Percentiles rank a stretch among this genome's conserved stretches.
Conservation (phyloP, 1,140 invertebrate species). For the Onthophagus taurus region DNA sequence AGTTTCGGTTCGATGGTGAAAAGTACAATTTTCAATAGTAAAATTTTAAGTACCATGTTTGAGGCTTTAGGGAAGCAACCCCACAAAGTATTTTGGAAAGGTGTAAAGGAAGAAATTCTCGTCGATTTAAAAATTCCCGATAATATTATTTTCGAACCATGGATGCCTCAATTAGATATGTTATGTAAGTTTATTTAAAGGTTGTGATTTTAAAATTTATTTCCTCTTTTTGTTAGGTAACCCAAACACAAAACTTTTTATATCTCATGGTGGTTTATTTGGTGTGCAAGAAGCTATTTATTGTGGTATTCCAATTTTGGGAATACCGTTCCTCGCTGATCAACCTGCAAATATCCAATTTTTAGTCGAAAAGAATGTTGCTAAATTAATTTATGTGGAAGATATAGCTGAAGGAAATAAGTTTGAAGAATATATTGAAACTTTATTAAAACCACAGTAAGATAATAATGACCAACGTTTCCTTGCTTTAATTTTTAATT, state of each 20-base stretch:
- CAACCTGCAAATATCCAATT: slow-evolving; percentile 41
- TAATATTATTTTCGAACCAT: slow-evolving; percentile 52
- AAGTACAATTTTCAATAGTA: slow-evolving; percentile 30
- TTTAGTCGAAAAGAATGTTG: slow-evolving; percentile 34
- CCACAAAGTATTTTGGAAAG: slow-evolving; percentile 56
- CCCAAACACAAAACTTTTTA: slow-evolving; percentile 43
- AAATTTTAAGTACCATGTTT: slow-evolving; percentile 37
- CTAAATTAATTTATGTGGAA: slow-evolving; percentile 29
- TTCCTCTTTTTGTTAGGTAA: slow-evolving; percentile 34
- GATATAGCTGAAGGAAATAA: slow-evolving; percentile 31
- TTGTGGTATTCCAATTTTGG: slow-evolving; percentile 44
- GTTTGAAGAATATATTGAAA: slow-evolving; percentile 25
- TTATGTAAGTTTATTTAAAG: slow-evolving; percentile 50
- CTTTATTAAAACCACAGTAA: no score
- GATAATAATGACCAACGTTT: no score
- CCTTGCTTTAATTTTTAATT: no score
- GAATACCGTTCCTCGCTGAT: slow-evolving; percentile 46
- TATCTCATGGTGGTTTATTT: slow-evolving; percentile 49
- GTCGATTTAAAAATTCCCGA: slow-evolving; percentile 34
- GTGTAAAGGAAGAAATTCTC: slow-evolving; percentile 38
- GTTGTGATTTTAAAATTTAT: no score
- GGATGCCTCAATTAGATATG: slow-evolving; percentile 60
- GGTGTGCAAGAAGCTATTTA: slow-evolving; percentile 45
- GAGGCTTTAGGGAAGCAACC: slow-evolving; percentile 46
- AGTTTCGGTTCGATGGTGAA: slow-evolving; percentile 38